Evolutionary conservation across 1,140 invertebrate species (phyloP).

Genomic region (Trypoxylus dichotomus): DNA sequence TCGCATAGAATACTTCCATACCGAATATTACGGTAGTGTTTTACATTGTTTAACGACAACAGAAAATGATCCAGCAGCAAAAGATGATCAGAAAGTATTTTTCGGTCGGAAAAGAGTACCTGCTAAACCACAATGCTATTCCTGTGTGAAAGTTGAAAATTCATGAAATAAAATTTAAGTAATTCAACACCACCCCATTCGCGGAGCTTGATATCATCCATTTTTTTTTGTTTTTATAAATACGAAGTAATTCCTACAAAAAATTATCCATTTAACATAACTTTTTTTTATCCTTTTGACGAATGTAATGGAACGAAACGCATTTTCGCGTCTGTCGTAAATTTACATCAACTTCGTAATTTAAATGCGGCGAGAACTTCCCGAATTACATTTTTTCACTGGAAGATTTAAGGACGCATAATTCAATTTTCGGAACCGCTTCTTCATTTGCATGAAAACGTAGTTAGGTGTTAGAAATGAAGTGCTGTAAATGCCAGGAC

Average conservation of each 20-base stretch:
- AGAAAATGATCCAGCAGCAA: no score
- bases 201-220: no score
- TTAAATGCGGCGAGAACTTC: not conserved
- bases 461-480: not conserved
- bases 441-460: not conserved
- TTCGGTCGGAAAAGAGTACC: no score
- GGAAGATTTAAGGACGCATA: not conserved
- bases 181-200: no score
- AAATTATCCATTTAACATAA: not conserved
- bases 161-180: no score
- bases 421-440: slow-evolving; percentile 2
- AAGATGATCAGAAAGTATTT: no score
- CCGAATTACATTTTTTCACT: not conserved
- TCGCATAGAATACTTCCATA: no score
- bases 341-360: slow-evolving; percentile 7
- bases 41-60: no score
- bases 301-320: not conserved
- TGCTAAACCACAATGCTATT: no score
- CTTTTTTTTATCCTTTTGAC: not conserved
- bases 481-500: not conserved
- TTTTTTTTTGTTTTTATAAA: no score
- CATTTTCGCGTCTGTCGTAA: not conserved
- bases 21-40: no score
- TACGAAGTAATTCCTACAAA: not conserved
- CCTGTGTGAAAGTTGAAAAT: no score